phyloP scores from a whole-genome alignment of 2,113 vertebrate species.

The Ptilorrhoa leucosticta region DNA sequence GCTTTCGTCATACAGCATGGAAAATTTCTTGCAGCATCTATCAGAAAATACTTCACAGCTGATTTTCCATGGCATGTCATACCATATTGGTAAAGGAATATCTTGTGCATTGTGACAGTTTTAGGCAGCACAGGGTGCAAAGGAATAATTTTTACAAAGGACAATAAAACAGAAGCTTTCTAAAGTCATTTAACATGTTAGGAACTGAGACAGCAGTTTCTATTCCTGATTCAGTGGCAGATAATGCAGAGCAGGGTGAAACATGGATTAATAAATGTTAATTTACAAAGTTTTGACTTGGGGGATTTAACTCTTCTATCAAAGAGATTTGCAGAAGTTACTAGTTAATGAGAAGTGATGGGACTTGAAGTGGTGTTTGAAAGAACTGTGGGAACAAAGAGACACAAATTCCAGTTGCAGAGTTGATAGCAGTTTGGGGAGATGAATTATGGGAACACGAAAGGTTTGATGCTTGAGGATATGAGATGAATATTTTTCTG shows the following conservation, averaged over 20 bases:
- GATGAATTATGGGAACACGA: not conserved
- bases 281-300: constrained; percentile 16
- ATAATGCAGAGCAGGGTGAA: not conserved
- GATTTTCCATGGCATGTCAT: not conserved
- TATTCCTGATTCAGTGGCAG: not conserved
- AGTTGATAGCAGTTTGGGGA: not conserved
- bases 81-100: not conserved
- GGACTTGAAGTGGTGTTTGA: constrained; percentile 3
- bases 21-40: not conserved
- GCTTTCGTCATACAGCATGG: not conserved
- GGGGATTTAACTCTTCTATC: not conserved
- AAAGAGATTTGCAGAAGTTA: constrained; percentile 1
- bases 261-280: not conserved
- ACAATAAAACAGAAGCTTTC: not conserved
- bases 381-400: constrained; percentile 13
- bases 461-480: not conserved
- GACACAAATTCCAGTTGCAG: not conserved
- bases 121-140: not conserved
- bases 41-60: not conserved
- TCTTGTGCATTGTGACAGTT: not conserved
- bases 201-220: not conserved
- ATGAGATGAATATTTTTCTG: constrained; percentile 11
- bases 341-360: constrained; percentile 29
- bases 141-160: not conserved
- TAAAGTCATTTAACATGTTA: not conserved